Conservation (phyloP, 2,888 invertebrate species). For the Hirtodrosophila confusa region DNA sequence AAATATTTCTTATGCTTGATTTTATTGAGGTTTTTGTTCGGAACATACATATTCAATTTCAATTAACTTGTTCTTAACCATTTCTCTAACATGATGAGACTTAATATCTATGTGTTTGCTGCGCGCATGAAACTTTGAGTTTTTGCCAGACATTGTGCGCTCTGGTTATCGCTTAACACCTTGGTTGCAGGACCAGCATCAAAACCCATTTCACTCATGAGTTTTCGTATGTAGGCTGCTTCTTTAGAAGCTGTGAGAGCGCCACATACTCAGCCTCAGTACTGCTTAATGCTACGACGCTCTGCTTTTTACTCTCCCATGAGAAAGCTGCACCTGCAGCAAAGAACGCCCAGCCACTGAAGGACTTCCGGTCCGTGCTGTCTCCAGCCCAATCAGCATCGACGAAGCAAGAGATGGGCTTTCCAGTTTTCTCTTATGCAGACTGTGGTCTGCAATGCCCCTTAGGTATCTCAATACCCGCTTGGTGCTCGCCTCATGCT, state of each 20-base stretch:
- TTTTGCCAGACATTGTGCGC: slow-evolving; percentile 28
- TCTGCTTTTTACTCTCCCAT: slow-evolving; percentile 22
- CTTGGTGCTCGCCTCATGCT: no score
- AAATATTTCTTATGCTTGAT: slow-evolving; percentile 35
- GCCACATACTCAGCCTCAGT: slow-evolving; percentile 24
- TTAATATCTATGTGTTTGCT: slow-evolving; percentile 37
- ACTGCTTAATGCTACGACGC: slow-evolving; percentile 21
- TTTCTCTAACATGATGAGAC: slow-evolving; percentile 31
- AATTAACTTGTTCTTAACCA: slow-evolving; percentile 25
- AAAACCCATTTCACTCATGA: slow-evolving; percentile 29
- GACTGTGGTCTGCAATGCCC: no score
- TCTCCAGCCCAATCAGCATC: slow-evolving; percentile 47
- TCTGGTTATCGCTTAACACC: slow-evolving; percentile 31
- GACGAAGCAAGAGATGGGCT: slow-evolving; percentile 18
- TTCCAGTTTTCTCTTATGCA: slow-evolving; percentile 21
- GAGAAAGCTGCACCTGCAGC: no score
- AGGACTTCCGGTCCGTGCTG: slow-evolving; percentile 30
- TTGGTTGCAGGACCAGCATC: neutral
- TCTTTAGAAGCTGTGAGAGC: slow-evolving; percentile 37
- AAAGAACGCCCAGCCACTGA: slow-evolving; percentile 17
- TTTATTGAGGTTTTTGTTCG: slow-evolving; percentile 29
- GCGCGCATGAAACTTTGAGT: slow-evolving; percentile 29
- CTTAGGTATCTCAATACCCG: no score
- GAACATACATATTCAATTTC: slow-evolving; percentile 26
- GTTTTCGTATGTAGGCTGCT: slow-evolving; percentile 25